phyloP scores from a whole-genome alignment of 1,140 invertebrate genomes.

The Diabrotica undecimpunctata region DNA sequence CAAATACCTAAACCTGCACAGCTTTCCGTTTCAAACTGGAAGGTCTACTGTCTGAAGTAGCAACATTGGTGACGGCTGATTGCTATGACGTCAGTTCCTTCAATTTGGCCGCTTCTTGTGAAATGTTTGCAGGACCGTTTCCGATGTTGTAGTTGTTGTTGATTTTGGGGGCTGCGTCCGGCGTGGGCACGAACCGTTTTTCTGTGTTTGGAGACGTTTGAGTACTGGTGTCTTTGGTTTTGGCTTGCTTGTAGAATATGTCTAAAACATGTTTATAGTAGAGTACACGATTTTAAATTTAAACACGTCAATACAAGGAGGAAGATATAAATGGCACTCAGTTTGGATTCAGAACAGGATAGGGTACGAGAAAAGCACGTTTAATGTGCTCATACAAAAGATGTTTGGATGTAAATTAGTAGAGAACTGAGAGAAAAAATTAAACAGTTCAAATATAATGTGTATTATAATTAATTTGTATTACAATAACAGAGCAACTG shows the following conservation, averaged over 20 bases:
- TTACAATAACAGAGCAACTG: too few species aligned
- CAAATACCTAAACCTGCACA: slow-evolving; percentile 26
- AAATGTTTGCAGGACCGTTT: slow-evolving; percentile 36
- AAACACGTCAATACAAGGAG: too few species aligned
- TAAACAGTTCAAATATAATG: too few species aligned
- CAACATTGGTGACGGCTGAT: slow-evolving; percentile 5
- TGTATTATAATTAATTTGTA: too few species aligned
- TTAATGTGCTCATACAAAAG: too few species aligned
- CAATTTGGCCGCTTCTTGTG: slow-evolving; percentile 30
- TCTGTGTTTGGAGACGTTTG: slow-evolving; percentile 36
- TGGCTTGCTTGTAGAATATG: slow-evolving; percentile 18
- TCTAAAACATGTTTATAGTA: not conserved
- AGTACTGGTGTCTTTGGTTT: slow-evolving; percentile 39
- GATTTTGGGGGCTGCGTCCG: slow-evolving; percentile 34
- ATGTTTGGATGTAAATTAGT: too few species aligned
- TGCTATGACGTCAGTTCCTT: slow-evolving; percentile 45
- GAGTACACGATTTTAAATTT: not conserved
- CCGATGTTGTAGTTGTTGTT: slow-evolving; percentile 45
- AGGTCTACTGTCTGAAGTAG: slow-evolving; percentile 29
- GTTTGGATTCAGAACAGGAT: too few species aligned
- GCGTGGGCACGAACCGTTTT: slow-evolving; percentile 25
- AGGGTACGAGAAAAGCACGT: too few species aligned
- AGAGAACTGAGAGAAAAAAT: too few species aligned
- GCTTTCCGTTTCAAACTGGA: slow-evolving; percentile 44
- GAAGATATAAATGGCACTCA: too few species aligned